Evolutionary conservation across 2,888 invertebrate species (phyloP).

Genomic region (Drosophila sordidula): DNA sequence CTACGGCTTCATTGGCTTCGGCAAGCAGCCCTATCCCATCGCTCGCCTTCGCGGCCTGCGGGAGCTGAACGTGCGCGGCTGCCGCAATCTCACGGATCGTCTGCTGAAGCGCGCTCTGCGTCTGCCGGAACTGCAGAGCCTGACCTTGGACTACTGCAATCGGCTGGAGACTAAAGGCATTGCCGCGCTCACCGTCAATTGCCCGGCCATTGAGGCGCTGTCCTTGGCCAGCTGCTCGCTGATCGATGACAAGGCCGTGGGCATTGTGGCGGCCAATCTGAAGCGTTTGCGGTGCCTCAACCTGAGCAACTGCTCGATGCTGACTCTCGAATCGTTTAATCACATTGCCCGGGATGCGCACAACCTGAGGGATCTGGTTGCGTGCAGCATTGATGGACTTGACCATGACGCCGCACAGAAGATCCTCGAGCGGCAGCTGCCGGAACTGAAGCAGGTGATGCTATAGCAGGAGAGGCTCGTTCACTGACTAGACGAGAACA

Average conservation of each 20-base stretch:
- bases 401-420: conserved; percentile 54
- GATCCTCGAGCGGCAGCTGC: conserved; percentile 55
- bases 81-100: conserved; percentile 66
- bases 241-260: conserved; percentile 66
- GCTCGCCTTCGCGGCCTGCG: conserved; percentile 61
- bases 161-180: conserved; percentile 68
- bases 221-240: conserved; percentile 65
- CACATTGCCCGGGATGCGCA: conserved; percentile 54
- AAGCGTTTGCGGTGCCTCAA: conserved; percentile 69
- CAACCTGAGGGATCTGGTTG: conserved; percentile 63
- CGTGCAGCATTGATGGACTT: conserved; percentile 68
- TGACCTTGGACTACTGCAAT: conserved; percentile 71
- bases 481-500: conserved; percentile 57
- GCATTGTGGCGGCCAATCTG: conserved; percentile 52
- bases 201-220: conserved; percentile 71
- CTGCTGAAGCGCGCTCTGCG: conserved; percentile 51
- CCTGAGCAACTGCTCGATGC: conserved; percentile 68
- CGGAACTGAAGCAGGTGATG: conserved; percentile 59
- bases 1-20: conserved; percentile 65
- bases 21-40: conserved; percentile 56
- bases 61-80: conserved; percentile 70
- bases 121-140: conserved; percentile 60
- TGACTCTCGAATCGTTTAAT: conserved; percentile 62
- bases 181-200: conserved; percentile 61
- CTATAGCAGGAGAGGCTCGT: conserved; percentile 76